These are phyloP conservation scores for Drosophila meridionalis DNA, from an alignment of 2,888 invertebrate species.

Conservation along the genomic window DNA sequence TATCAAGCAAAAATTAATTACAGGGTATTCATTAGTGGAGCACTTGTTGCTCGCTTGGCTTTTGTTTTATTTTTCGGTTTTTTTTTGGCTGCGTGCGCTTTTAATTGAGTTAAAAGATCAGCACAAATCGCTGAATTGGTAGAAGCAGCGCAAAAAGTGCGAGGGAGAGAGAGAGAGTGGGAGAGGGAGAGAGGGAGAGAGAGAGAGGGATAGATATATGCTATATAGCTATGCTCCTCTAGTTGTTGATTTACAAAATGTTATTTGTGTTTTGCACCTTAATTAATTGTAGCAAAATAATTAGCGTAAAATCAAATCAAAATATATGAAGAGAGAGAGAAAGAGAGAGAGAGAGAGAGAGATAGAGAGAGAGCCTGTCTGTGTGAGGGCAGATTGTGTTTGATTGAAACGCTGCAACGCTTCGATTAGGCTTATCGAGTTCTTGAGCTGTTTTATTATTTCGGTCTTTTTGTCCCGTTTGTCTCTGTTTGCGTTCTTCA, in stretches of 20 bases:
- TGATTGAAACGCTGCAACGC: constrained; percentile 5
- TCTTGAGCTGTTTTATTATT: constrained; percentile 6
- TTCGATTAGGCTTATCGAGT: constrained; percentile 8
- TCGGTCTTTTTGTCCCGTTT: constrained; percentile 1
- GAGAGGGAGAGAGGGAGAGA: background rate
- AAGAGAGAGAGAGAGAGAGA: background rate
- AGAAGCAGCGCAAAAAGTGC: constrained; percentile 8
- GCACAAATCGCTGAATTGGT: constrained; percentile 58
- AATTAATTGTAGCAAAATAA: constrained; percentile 83
- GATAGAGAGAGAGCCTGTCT: background rate
- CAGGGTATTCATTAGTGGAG: constrained; percentile 20
- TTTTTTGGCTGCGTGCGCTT: constrained; percentile 69
- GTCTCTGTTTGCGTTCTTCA: constrained; percentile 19
- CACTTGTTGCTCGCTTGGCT: background rate
- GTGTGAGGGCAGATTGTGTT: background rate
- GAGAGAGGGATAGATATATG: background rate
- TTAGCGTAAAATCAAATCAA: constrained; percentile 65
- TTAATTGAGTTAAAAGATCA: constrained; percentile 80
- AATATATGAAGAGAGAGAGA: background rate
- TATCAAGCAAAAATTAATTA: background rate
- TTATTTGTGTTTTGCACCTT: constrained; percentile 68
- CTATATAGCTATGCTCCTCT: constrained; percentile 10
- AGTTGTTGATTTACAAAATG: constrained; percentile 46
- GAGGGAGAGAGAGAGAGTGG: background rate
- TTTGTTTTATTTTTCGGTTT: background rate